phyloP scores from a whole-genome alignment of 2,797 vertebrate genomes.

The Lagocephalus sceleratus region DNA sequence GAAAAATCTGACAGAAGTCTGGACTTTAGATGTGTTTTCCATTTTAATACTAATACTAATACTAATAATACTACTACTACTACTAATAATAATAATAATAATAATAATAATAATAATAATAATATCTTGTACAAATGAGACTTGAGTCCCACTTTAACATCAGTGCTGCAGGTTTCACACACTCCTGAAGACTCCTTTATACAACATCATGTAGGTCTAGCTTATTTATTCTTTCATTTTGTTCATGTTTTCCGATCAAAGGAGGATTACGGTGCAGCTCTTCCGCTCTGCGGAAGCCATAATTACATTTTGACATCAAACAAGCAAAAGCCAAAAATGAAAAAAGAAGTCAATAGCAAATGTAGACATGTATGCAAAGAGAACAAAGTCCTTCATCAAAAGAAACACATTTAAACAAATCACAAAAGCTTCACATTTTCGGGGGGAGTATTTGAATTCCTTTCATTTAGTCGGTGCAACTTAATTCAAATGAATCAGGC shows the following conservation, averaged over 20 bases:
- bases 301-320: slow-evolving; percentile 58
- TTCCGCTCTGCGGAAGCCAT: slow-evolving; percentile 5
- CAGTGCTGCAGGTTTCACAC: slow-evolving; percentile 38
- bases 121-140: no score
- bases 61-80: slow-evolving; percentile 5
- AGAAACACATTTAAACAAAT: slow-evolving; percentile 37
- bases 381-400: slow-evolving; percentile 56
- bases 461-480: slow-evolving; percentile 66
- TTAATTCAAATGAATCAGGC: slow-evolving; percentile 72
- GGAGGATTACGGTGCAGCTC: slow-evolving; percentile 19
- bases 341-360: slow-evolving; percentile 9
- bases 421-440: slow-evolving; percentile 15
- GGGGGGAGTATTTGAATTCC: slow-evolving; percentile 48
- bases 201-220: no score
- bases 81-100: no score
- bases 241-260: slow-evolving; percentile 27
- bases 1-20: slow-evolving; percentile 47
- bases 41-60: slow-evolving; percentile 29
- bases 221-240: not conserved
- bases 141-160: no score
- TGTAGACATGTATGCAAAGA: slow-evolving; percentile 27
- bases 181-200: no score
- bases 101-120: no score
- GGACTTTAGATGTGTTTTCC: slow-evolving; percentile 52
- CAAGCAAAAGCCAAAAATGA: slow-evolving; percentile 29